A percentile compares a stretch with the other conserved stretches of the same genome.
These are phyloP conservation scores for Cotesia glomerata DNA, from an alignment of 1,140 invertebrate genomes.

Conservation along the genomic window DNA sequence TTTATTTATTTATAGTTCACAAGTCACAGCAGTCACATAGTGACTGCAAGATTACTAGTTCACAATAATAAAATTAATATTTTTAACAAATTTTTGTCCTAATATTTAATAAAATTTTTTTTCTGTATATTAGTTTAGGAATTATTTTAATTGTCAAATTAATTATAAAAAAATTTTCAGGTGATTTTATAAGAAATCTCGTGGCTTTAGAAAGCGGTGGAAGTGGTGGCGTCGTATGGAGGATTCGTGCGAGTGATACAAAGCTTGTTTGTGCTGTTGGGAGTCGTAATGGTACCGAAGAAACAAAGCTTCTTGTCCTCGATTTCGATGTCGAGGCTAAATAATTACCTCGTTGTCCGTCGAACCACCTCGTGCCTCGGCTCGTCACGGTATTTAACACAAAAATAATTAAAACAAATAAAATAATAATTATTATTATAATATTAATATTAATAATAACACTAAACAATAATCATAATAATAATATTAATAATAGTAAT, in stretches of 20 bases:
- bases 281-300: slow-evolving; percentile 97
- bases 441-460: background rate
- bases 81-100: no score
- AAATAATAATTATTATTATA: background rate
- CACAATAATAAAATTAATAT: no score
- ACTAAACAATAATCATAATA: background rate
- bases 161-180: slow-evolving; percentile 49
- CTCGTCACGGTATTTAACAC: slow-evolving; percentile 30
- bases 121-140: background rate
- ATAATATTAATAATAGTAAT: background rate
- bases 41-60: no score
- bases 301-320: slow-evolving; percentile 96
- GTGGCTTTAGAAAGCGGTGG: slow-evolving; percentile 93
- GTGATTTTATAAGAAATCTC: slow-evolving; percentile 94
- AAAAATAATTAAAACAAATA: background rate
- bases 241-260: slow-evolving; percentile 93
- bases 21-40: no score
- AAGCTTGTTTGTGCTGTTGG: slow-evolving; percentile 98
- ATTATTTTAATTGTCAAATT: no score
- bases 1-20: no score
- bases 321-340: slow-evolving; percentile 90
- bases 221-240: slow-evolving; percentile 98
- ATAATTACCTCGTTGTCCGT: slow-evolving; percentile 39
- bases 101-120: background rate
- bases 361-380: slow-evolving; percentile 38